Base-by-base conservation (phyloP, 2,113 vertebrate species). In the Eurystomus gularis region DNA sequence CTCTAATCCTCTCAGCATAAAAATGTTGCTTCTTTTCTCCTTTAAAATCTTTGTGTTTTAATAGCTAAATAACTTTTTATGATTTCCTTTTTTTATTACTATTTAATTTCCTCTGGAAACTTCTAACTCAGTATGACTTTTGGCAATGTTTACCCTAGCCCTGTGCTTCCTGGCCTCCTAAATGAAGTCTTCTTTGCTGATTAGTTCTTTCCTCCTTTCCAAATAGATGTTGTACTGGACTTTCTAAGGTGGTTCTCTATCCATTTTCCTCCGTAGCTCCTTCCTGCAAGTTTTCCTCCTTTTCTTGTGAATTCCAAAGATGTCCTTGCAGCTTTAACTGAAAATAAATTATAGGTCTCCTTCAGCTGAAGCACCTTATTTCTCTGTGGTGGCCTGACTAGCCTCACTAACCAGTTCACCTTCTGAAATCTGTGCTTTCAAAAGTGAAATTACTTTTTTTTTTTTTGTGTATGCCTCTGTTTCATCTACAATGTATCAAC, bases 101-200 rank as follows among this genome's bases (percentile, higher is more conserved):
- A 31, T 94, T 97, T 91, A 79, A 96, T 96, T 97, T 95, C 93
- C 93, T 91, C 65, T 86, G 48, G 64, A 84, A 91, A 82, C 51
- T 58, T 79, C 70, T 72, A 87, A 79, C 57, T 82, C 9, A 0
- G 15, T 91, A 93, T 86, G 84, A 95, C 44, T 93, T 94, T 68
- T 94, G 95, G 94, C 91, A 82, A 44, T 69, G 8, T 82, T 94
- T 89, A 84, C 6, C 6, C 18, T n/a, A 69, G 24, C 4, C 6
- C 25, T 84, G 7, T 79, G 37, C 60, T 89, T 93, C 31, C 90
- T 95, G 83, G 57, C 60, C 52, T 88, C 60, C 21, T 39, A 94
- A 90, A 79, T 8, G 9, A 82, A 87, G 42, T 75, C 95, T 93
- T 93, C 35, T 93, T 91, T 93, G 42, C 57, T 93, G 77, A 94